A percentile compares a stretch with the other conserved stretches of the same genome.
Conservation (phyloP, 2,888 invertebrate species). For the Caradrina kadenii region DNA sequence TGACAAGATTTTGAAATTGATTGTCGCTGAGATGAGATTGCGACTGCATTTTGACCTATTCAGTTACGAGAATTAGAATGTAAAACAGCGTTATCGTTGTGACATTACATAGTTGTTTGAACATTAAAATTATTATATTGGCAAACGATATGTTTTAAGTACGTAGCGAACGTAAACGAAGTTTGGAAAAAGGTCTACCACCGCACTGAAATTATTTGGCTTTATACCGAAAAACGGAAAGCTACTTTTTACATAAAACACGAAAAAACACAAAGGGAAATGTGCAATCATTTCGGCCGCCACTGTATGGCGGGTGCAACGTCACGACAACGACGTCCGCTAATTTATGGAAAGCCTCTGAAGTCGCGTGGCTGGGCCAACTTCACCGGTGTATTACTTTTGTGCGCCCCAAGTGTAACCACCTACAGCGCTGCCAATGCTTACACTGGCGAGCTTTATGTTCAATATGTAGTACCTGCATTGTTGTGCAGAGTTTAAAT, state of each 20-base stretch:
- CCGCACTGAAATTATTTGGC: background rate
- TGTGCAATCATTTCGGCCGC: constrained; percentile 50
- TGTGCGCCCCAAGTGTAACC: constrained; percentile 60
- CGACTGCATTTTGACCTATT: too few species aligned
- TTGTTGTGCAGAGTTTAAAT: constrained; percentile 12
- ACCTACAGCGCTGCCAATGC: constrained; percentile 53
- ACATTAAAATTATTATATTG: background rate
- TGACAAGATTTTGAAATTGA: too few species aligned
- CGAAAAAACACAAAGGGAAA: constrained; percentile 19
- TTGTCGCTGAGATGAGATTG: too few species aligned
- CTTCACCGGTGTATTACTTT: constrained; percentile 61
- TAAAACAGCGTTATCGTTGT: too few species aligned
- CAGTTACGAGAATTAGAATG: too few species aligned
- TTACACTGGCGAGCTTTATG: constrained; percentile 48
- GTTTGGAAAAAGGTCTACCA: background rate
- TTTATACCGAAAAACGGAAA: background rate
- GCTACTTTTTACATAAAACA: constrained; percentile 12
- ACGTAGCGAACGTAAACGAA: background rate
- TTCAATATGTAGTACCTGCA: constrained; percentile 24
- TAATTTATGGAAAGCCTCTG: constrained; percentile 87
- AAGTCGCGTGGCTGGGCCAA: constrained; percentile 64
- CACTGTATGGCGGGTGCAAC: constrained; percentile 73
- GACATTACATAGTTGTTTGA: background rate
- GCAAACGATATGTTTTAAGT: too few species aligned
- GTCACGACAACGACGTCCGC: constrained; percentile 78